phyloP scores from a whole-genome alignment of 2,888 invertebrate genomes.

The Apodemia mormo region DNA sequence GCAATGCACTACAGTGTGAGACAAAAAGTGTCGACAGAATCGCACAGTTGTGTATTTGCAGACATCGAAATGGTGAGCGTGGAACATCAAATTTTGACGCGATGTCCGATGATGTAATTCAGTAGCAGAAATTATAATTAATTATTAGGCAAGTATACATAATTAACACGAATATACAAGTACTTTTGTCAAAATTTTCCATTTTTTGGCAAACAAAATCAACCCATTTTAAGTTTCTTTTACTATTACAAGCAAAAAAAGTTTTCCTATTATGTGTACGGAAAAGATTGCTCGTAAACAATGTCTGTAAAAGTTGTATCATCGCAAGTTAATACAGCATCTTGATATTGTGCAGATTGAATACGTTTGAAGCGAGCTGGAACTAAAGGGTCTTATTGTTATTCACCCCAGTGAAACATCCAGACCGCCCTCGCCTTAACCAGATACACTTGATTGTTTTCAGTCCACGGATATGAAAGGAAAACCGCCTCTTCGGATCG shows the following conservation, averaged over 20 bases:
- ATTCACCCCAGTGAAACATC: constrained; percentile 75
- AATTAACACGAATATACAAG: no score
- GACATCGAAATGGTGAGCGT: no score
- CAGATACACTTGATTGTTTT: constrained; percentile 53
- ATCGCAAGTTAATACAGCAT: constrained; percentile 48
- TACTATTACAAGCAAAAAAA: constrained; percentile 21
- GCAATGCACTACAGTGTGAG: no score
- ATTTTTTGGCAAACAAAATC: neutral
- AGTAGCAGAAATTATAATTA: no score
- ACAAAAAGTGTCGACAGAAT: no score
- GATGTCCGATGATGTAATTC: no score
- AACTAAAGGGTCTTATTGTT: constrained; percentile 77
- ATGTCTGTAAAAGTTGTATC: constrained; percentile 44
- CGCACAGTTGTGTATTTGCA: no score
- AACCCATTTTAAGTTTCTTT: neutral
- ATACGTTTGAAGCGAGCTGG: constrained; percentile 61
- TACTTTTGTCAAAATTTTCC: no score
- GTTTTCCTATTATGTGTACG: constrained; percentile 30
- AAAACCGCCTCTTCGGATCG: constrained; percentile 17
- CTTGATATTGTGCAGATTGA: constrained; percentile 74
- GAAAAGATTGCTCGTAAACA: constrained; percentile 30
- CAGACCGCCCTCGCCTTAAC: constrained; percentile 60
- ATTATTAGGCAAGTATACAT: no score
- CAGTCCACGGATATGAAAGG: constrained; percentile 34
- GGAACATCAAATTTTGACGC: no score